Conservation (phyloP, 35 echinoderm and acorn worm genomes). For the Anneissia japonica region DNA sequence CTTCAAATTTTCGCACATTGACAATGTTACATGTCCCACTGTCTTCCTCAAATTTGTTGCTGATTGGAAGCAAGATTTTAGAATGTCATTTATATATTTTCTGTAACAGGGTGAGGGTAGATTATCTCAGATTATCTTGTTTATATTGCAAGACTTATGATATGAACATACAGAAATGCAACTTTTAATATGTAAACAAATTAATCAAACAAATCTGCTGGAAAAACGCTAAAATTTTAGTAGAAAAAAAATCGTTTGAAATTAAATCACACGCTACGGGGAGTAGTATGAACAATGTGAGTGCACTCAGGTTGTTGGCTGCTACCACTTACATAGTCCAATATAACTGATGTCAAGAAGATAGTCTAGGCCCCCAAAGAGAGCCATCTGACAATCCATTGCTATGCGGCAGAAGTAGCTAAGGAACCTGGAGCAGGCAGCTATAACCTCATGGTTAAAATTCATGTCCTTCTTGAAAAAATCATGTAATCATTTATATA, state of each 20-base stretch:
- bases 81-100: too few species aligned
- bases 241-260: background rate
- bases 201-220: too few species aligned
- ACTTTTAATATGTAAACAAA: too few species aligned
- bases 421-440: constrained; percentile 87
- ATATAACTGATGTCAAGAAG: constrained; percentile 87
- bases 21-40: too few species aligned
- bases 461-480: constrained; percentile 25
- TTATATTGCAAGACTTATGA: too few species aligned
- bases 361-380: constrained; percentile 69
- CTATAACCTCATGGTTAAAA: constrained; percentile 79
- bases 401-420: constrained; percentile 91
- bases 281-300: background rate
- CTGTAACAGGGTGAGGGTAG: too few species aligned
- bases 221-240: background rate
- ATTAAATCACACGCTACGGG: background rate
- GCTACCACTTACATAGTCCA: constrained; percentile 84
- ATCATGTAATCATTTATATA: constrained; percentile 31
- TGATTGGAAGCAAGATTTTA: too few species aligned
- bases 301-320: background rate
- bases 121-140: too few species aligned
- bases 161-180: too few species aligned
- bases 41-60: too few species aligned
- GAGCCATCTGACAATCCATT: constrained; percentile 62
- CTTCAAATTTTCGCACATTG: too few species aligned